Evolutionary conservation across 2,113 vertebrate genomes (phyloP).

Genomic region (Sander lucioperca): DNA sequence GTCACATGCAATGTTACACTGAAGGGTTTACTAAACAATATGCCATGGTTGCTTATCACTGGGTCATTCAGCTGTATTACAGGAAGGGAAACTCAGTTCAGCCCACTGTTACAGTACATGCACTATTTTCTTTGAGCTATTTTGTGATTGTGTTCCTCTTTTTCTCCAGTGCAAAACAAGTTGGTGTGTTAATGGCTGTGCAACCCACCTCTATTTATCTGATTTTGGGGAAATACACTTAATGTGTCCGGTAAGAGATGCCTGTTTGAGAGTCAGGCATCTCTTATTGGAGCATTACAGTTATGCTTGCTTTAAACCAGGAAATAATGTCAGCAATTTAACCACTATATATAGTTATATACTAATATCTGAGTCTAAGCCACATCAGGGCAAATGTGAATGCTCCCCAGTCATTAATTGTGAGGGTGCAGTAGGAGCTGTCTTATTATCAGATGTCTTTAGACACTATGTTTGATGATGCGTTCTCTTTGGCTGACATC

Average conservation of each 20-base stretch:
- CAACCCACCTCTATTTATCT: conserved; percentile 38
- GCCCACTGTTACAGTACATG: conserved; percentile 3
- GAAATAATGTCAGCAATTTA: neutral
- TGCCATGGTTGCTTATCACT: conserved; percentile 42
- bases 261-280: conserved; percentile 2
- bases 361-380: neutral
- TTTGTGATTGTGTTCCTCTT: conserved; percentile 35
- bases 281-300: conserved; percentile 2
- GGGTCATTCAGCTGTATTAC: conserved; percentile 39
- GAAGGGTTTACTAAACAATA: conserved; percentile 35
- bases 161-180: conserved; percentile 12
- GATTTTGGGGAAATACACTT: conserved; percentile 42
- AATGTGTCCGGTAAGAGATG: conserved; percentile 12
- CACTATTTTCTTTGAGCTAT: conserved; percentile 33
- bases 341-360: neutral
- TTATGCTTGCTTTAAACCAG: neutral
- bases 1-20: conserved; percentile 65
- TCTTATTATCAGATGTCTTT: conserved; percentile 43
- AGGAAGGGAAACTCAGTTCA: conserved; percentile 25
- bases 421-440: neutral
- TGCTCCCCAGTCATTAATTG: conserved; percentile 14
- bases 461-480: conserved; percentile 34
- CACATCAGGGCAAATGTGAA: neutral
- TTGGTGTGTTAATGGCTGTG: neutral
- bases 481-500: conserved; percentile 20